Percentiles rank a stretch among this genome's conserved stretches.
Conservation (phyloP, 2,888 invertebrate species). For the Oligia latruncula region DNA sequence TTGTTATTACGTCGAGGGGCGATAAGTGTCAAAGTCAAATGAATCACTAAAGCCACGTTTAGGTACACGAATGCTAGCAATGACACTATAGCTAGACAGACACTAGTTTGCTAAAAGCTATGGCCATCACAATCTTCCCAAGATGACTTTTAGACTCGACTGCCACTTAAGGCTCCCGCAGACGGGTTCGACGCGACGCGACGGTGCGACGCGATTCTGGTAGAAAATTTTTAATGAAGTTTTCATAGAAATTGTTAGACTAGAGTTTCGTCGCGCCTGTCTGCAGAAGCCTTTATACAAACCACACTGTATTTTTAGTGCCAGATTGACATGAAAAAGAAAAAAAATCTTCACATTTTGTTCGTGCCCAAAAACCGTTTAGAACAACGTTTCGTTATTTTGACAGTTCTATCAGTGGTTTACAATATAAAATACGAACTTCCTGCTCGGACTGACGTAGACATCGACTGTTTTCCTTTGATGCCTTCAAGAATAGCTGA, state of each 20-base stretch:
- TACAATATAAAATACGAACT: slow-evolving; percentile 45
- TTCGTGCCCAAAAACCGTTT: slow-evolving; percentile 34
- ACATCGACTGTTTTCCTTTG: slow-evolving; percentile 33
- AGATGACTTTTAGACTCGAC: slow-evolving; percentile 25
- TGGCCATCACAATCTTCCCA: slow-evolving; percentile 35
- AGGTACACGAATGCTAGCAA: not conserved
- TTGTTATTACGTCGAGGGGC: too few relatives aligned
- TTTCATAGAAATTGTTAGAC: not conserved
- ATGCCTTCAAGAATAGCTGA: slow-evolving; percentile 25
- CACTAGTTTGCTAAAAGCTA: slow-evolving; percentile 47
- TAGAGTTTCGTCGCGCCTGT: not conserved
- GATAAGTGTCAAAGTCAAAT: too few relatives aligned
- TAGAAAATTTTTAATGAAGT: not conserved
- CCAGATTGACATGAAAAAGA: slow-evolving; percentile 10
- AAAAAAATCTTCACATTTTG: slow-evolving; percentile 14
- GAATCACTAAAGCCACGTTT: slow-evolving; percentile 19
- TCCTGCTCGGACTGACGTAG: slow-evolving; percentile 42
- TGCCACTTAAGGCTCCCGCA: not conserved
- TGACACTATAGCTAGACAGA: slow-evolving; percentile 7
- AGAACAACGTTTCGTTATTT: slow-evolving; percentile 45
- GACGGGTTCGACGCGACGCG: not conserved
- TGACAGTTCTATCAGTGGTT: slow-evolving; percentile 55
- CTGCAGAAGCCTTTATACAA: not conserved
- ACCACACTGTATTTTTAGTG: slow-evolving; percentile 43
- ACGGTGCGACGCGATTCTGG: not conserved